Base-by-base conservation (phyloP, 2,113 vertebrate species). In the Ctenomys sociabilis region DNA sequence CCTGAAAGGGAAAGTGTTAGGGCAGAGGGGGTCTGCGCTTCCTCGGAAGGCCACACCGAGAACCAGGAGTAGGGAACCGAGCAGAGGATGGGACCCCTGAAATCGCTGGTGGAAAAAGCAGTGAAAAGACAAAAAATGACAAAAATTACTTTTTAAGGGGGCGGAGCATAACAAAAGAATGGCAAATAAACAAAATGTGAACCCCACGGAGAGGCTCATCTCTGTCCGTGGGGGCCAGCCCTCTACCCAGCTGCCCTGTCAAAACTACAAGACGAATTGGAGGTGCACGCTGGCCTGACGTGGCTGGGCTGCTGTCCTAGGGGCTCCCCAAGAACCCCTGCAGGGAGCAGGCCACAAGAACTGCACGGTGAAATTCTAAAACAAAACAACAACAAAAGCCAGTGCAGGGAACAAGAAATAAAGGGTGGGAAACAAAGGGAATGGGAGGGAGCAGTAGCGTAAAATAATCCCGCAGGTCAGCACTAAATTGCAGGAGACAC, bases 361-460 rank as follows among this genome's bases (percentile, higher is more conserved):
- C 63, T 40, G 8, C 5, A n/a, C 95, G 45, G 59, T 0, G 52
- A 88, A 81, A 91, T 85, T 78, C 81, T 37, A 35, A 43, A 21
- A 37, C 7, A 17, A 68, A 68, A 68, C 16, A 70, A 57, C 54
- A 57, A 57, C 54, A 57, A 70, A 70, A 7, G 59, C 32, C 90
- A 70, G 35, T 49, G 88, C 43, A 77, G 40, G 64, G 86, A 68
- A 66, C 70, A 19, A 14, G 82, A 88, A 70, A 14, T 13, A 83
- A 83, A 37, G 89, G 61, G 54, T 78, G 73, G 83, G 32, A 90
- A 96, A 96, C 95, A 96, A 97, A 96, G 96, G 26, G 24, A 43
- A 64, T 19, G 49, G 66, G 37, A 59, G 22, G 73, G 52, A n/a
- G 26, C 22, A 6, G 43, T 30, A 7, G 26, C 28, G 40, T 45